phyloP scores from a whole-genome alignment of 1,140 invertebrate genomes.

The Teleogryllus occipitalis region DNA sequence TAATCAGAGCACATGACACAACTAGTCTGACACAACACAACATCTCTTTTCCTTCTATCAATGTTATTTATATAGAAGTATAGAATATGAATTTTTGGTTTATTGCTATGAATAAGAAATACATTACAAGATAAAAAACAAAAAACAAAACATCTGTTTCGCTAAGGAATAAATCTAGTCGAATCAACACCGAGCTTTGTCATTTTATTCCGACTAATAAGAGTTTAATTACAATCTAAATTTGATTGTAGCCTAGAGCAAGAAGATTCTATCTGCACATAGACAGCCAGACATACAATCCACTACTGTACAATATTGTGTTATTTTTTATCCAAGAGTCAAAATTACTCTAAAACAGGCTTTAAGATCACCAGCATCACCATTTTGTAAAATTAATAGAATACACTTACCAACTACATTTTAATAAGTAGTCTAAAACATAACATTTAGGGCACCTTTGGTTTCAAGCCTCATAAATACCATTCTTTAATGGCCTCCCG shows the following conservation, averaged over 20 bases:
- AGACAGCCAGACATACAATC: slow-evolving; percentile 10
- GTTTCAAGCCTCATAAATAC: slow-evolving; percentile 35
- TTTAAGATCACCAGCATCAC: neutral
- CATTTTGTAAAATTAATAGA: slow-evolving; percentile 15
- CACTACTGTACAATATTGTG: slow-evolving; percentile 13
- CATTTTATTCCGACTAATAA: neutral
- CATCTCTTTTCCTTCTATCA: slow-evolving; percentile 15
- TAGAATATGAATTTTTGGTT: slow-evolving; percentile 16
- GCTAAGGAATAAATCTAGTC: slow-evolving; percentile 6
- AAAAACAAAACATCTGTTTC: neutral
- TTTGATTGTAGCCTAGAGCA: slow-evolving; percentile 14
- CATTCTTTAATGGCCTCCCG: slow-evolving; percentile 11
- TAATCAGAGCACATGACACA: neutral
- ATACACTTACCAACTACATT: slow-evolving; percentile 14
- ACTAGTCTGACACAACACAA: slow-evolving; percentile 9
- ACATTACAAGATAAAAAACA: slow-evolving; percentile 12
- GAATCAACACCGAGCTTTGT: slow-evolving; percentile 10
- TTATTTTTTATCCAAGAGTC: slow-evolving; percentile 14
- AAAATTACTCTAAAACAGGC: slow-evolving; percentile 13
- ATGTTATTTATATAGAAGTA: slow-evolving; percentile 4
- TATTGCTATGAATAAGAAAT: slow-evolving; percentile 22
- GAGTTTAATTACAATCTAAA: slow-evolving; percentile 11
- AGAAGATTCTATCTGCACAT: slow-evolving; percentile 12
- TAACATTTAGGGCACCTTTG: slow-evolving; percentile 41
- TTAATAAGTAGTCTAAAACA: slow-evolving; percentile 29